Conservation (phyloP, 2,888 invertebrate genomes). For the Seira ritae region DNA sequence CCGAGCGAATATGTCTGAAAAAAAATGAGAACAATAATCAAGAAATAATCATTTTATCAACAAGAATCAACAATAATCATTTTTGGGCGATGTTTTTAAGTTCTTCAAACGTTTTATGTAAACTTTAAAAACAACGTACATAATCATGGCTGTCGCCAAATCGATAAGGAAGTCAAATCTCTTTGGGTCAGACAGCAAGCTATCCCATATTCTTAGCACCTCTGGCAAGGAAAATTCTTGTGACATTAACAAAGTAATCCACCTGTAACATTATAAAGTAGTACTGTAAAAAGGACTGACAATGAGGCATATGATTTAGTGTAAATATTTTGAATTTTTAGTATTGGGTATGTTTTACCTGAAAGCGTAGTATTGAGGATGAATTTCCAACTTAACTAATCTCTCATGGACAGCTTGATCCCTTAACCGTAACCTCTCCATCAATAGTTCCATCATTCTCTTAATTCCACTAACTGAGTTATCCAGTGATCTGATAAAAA, state of each 20-base stretch:
- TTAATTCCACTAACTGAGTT: slow-evolving; percentile 94
- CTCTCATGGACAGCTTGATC: slow-evolving; percentile 87
- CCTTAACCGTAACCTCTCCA: slow-evolving; percentile 84
- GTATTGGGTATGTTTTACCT: slow-evolving; percentile 45
- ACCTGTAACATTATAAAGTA: slow-evolving; percentile 80
- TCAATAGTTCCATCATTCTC: slow-evolving; percentile 90
- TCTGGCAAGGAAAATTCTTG: slow-evolving; percentile 99
- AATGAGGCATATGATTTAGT: slow-evolving; percentile 12
- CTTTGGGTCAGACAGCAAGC: slow-evolving; percentile 91
- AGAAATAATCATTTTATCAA: too few relatives aligned
- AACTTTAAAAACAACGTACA: slow-evolving; percentile 81
- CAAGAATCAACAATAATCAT: too few relatives aligned
- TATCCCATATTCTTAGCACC: slow-evolving; percentile 98
- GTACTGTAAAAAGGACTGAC: slow-evolving; percentile 25
- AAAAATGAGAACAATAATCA: slow-evolving; percentile 36
- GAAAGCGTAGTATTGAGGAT: slow-evolving; percentile 82
- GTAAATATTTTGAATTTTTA: neutral
- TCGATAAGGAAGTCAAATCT: slow-evolving; percentile 94
- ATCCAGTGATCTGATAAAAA: slow-evolving; percentile 96
- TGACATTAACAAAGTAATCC: slow-evolving; percentile 95
- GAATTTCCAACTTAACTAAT: slow-evolving; percentile 88
- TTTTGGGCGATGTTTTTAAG: too few relatives aligned
- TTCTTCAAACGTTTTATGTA: too few relatives aligned
- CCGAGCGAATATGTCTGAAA: slow-evolving; percentile 86
- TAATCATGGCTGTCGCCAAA: slow-evolving; percentile 97